Evolutionary conservation across 2,888 invertebrate species (phyloP).

Genomic region (Pammene fasciana): DNA sequence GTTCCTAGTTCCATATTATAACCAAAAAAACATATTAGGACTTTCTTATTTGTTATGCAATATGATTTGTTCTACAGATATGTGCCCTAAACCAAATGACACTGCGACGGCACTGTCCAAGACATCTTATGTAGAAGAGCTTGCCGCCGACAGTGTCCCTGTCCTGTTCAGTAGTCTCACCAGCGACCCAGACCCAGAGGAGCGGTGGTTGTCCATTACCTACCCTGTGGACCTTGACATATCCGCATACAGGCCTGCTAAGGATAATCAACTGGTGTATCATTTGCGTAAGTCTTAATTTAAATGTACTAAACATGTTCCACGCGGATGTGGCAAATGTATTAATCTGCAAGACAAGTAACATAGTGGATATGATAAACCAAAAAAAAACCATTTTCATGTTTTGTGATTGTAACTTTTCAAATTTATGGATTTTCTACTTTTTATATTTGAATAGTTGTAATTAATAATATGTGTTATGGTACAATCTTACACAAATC

Average conservation of each 20-base stretch:
- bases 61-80: conserved; percentile 83
- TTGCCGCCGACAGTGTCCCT: conserved; percentile 90
- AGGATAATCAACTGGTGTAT: conserved; percentile 87
- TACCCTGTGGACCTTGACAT: conserved; percentile 90
- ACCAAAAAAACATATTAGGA: too few relatives aligned
- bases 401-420: too few relatives aligned
- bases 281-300: conserved; percentile 85
- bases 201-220: conserved; percentile 93
- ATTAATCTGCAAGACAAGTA: too few relatives aligned
- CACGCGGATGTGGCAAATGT: too few relatives aligned
- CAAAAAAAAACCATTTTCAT: too few relatives aligned
- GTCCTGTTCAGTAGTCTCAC: conserved; percentile 93
- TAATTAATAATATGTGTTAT: too few relatives aligned
- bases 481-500: too few relatives aligned
- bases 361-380: too few relatives aligned
- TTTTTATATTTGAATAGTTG: too few relatives aligned
- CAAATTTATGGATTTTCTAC: too few relatives aligned
- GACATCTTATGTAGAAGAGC: conserved; percentile 92
- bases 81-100: conserved; percentile 94
- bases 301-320: too few relatives aligned
- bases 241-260: conserved; percentile 85
- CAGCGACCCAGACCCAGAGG: conserved; percentile 88
- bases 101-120: conserved; percentile 89
- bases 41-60: not conserved
- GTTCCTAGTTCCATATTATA: too few relatives aligned